A percentile compares a stretch with the other conserved stretches of the same genome.
Conservation (phyloP, 2,888 invertebrate species). For the Cremastobaeus sp. region DNA sequence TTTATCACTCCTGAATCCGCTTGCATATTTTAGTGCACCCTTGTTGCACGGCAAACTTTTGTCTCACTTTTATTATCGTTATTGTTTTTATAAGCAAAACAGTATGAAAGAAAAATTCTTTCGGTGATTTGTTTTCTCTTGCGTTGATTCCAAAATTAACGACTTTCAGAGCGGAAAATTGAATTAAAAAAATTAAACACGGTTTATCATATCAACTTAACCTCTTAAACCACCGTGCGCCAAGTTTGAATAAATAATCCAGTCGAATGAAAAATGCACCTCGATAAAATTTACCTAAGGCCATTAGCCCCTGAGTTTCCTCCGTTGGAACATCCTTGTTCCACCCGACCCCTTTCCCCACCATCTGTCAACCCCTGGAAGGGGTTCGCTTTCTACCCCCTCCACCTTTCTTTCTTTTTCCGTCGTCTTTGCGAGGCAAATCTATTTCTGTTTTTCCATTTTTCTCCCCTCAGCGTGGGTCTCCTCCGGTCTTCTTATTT, state of each 20-base stretch:
- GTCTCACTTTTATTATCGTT: neutral
- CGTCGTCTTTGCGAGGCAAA: constrained; percentile 22
- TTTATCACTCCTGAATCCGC: constrained; percentile 9
- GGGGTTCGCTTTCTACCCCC: constrained; percentile 35
- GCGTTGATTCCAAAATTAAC: no score
- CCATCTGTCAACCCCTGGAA: constrained; percentile 30
- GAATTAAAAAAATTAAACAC: no score
- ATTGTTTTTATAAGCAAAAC: neutral
- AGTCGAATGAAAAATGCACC: constrained; percentile 25
- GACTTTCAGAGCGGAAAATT: no score
- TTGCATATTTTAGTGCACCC: constrained; percentile 8
- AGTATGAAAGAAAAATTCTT: no score
- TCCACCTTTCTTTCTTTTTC: constrained; percentile 44
- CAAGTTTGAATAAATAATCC: constrained; percentile 26
- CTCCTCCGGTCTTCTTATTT: constrained; percentile 40
- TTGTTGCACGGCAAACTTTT: neutral
- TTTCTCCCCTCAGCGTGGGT: constrained; percentile 49
- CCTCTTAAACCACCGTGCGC: constrained; percentile 11
- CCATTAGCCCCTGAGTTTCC: constrained; percentile 43
- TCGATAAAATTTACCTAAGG: constrained; percentile 47
- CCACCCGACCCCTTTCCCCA: constrained; percentile 13
- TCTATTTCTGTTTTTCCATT: constrained; percentile 51
- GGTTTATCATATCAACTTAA: neutral
- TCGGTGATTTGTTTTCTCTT: no score
- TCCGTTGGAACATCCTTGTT: constrained; percentile 47